A percentile compares a stretch with the other conserved stretches of the same genome.
These are phyloP conservation scores for Picathartes gymnocephalus DNA, from an alignment of 2,113 vertebrate genomes.

Conservation along the genomic window DNA sequence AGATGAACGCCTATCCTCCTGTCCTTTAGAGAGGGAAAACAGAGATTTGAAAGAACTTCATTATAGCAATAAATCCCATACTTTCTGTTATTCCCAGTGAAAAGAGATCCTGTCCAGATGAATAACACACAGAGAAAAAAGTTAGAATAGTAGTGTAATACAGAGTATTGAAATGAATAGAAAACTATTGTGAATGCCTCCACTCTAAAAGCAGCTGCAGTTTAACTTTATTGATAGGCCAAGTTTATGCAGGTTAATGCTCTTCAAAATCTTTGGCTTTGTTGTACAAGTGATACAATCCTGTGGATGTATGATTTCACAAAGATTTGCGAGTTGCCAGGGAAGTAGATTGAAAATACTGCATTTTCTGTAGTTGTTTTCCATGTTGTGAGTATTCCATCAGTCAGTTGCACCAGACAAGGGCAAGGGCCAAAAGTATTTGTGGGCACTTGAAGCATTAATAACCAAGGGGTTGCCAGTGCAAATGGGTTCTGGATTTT, in stretches of 20 bases:
- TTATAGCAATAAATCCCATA: conserved; percentile 75
- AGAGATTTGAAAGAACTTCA: conserved; percentile 76
- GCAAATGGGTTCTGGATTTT: neutral
- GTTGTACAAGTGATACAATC: neutral
- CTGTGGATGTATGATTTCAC: neutral
- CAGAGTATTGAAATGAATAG: conserved; percentile 6
- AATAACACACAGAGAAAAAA: conserved; percentile 33
- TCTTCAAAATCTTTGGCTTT: neutral
- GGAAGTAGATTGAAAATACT: neutral
- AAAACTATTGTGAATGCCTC: conserved; percentile 5
- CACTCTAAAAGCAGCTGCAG: neutral
- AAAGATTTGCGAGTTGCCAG: neutral
- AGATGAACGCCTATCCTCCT: conserved; percentile 73
- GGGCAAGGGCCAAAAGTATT: neutral
- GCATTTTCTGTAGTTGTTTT: neutral
- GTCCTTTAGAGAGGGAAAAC: conserved; percentile 72
- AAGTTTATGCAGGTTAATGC: neutral
- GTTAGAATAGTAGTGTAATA: neutral
- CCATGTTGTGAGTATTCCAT: neutral
- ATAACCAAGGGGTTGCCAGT: neutral
- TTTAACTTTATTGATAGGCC: neutral
- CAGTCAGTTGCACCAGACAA: neutral
- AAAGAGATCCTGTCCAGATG: conserved; percentile 69
- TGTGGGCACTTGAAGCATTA: neutral
- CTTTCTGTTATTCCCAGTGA: conserved; percentile 61